phyloP scores from a whole-genome alignment of 2,797 vertebrate species.

The Geotrypetes seraphini region DNA sequence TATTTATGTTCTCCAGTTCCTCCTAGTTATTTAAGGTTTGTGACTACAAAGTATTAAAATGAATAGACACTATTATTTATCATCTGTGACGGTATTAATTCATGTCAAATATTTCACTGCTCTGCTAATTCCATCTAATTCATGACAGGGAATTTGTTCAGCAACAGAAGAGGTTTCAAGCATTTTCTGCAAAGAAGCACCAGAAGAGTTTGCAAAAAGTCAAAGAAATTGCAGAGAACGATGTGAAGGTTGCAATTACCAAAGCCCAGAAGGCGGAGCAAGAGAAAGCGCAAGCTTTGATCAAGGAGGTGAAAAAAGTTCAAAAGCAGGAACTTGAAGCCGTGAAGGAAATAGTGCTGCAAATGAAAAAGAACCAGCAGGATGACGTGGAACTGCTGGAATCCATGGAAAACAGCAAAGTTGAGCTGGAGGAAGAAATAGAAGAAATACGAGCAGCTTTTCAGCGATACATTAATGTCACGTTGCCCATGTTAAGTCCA shows the following conservation, averaged over 20 bases:
- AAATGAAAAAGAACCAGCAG: conserved; percentile 27
- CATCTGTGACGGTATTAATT: too few species aligned
- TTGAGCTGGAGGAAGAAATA: conserved; percentile 45
- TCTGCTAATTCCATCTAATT: too few species aligned
- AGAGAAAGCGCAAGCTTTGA: conserved; percentile 18
- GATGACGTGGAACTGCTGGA: conserved; percentile 16
- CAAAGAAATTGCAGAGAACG: conserved; percentile 16
- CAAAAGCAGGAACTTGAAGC: conserved; percentile 23
- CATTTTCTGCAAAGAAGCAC: conserved; percentile 7
- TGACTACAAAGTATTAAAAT: too few species aligned
- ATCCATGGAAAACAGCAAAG: conserved; percentile 42
- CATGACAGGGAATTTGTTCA: neutral
- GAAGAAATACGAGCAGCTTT: conserved; percentile 44
- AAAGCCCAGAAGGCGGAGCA: conserved; percentile 24
- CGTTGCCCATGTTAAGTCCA: conserved; percentile 41
- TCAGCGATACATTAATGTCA: conserved; percentile 46
- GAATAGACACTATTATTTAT: too few species aligned
- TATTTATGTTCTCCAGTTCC: too few species aligned
- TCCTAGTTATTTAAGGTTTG: too few species aligned
- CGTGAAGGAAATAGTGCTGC: conserved; percentile 6
- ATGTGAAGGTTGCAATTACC: conserved; percentile 13
- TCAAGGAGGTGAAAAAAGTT: conserved; percentile 13
- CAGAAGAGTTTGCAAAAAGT: conserved; percentile 8
- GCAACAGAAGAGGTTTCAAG: conserved; percentile 10
- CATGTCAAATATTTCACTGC: too few species aligned